Evolutionary conservation across 2,113 vertebrate genomes (phyloP).

Genomic region (Heterochromis multidens): DNA sequence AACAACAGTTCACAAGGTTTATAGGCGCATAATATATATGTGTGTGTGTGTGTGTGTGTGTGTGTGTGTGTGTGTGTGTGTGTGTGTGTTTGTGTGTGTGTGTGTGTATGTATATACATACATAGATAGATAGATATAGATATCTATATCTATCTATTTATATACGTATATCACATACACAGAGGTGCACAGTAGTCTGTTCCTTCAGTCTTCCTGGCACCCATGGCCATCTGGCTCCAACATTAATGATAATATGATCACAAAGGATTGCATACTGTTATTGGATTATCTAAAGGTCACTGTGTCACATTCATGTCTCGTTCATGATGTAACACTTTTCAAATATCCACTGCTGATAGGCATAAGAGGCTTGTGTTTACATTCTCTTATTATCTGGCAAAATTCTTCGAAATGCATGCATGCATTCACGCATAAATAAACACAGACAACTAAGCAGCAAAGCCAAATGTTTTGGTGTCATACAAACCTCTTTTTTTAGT

Average conservation of each 20-base stretch:
- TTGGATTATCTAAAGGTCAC: slow-evolving; percentile 59
- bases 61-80: no score
- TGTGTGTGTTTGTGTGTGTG: no score
- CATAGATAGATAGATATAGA: no score
- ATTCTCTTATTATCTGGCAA: not conserved
- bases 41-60: no score
- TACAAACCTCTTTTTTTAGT: not conserved
- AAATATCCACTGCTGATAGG: not conserved
- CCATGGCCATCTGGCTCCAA: slow-evolving; percentile 39
- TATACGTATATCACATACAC: not conserved
- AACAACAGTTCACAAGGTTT: no score
- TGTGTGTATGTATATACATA: no score
- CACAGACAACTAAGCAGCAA: not conserved
- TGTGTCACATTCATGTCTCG: slow-evolving; percentile 3
- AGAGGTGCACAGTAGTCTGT: not conserved
- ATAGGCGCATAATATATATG: no score
- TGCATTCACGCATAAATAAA: not conserved
- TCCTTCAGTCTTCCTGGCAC: slow-evolving; percentile 2
- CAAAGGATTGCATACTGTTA: slow-evolving; percentile 42
- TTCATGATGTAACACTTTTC: slow-evolving; percentile 18
- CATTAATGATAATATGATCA: slow-evolving; percentile 56
- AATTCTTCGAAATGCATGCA: not conserved
- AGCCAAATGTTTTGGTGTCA: not conserved
- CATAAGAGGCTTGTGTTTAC: not conserved
- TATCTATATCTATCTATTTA: no score